Base-by-base conservation (phyloP, 2,888 invertebrate species). In the Globia sparganii region DNA sequence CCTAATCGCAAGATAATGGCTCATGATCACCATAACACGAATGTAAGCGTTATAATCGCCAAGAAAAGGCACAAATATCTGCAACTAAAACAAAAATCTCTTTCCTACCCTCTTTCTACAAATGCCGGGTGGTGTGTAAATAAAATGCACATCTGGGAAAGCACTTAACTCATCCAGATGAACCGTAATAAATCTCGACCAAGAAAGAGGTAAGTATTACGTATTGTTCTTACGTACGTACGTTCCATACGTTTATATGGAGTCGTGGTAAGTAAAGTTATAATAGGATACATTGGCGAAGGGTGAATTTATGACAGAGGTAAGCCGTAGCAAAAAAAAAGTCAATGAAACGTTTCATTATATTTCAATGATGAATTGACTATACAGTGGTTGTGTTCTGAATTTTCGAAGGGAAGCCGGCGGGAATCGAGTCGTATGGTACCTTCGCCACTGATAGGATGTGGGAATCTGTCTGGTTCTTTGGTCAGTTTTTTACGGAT, bases 111-210 rank as follows among this genome's bases (percentile, higher is more conserved):
- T 40, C 43, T 15, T 15, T 53, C 49, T 46, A 49, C 59, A 56
- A 81, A 72, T 61, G 78, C 34, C 34, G 62, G 37, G 13, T 53
- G 70, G 74, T 64, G 69, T 84, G 84, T 68, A 84, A 74, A 81
- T 81, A 81, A 79, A 81, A 74, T 81, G 81, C 80, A 83, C 81
- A 81, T 81, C 84, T 81, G 81, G 43, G 25, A 37, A 56, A 83
- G 80, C 80, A 81, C 84, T 81, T 81, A 81, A 67, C 84, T 83
- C 67, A 64, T 84, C 61, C 70, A 83, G 79, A 83, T 79, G 70
- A 67, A 79, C 80, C 61, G 84, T 73, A 79, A 81, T 81, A 81
- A 81, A 81, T 81, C 83, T 78, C 46, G 4, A 64, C 67, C n/a
- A 13, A 69, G 78, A 81, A 83, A 61, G 82, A 82, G 81, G 82